Evolutionary conservation across 1,140 invertebrate genomes (phyloP).

Genomic region (Steinernema feltiae): DNA sequence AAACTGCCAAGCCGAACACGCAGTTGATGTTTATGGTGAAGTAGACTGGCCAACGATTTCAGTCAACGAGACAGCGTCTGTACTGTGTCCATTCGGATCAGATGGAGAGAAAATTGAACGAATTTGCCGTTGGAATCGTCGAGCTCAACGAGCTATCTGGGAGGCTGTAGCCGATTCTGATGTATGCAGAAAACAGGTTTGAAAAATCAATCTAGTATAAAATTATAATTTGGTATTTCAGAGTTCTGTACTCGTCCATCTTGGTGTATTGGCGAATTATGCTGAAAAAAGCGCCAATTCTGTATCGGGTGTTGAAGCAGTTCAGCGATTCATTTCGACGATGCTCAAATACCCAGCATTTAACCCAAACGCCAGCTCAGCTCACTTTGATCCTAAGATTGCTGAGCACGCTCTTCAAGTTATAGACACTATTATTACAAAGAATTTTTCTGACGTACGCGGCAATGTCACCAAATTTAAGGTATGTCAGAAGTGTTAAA

Average conservation of each 20-base stretch:
- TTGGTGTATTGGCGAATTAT: neutral
- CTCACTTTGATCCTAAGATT: conserved; percentile 13
- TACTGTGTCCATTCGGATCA: neutral
- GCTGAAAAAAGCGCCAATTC: conserved; percentile 11
- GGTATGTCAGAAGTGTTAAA: neutral
- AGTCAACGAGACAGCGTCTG: neutral
- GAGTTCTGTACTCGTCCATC: conserved; percentile 2
- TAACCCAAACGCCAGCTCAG: neutral
- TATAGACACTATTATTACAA: conserved; percentile 1
- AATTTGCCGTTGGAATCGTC: neutral
- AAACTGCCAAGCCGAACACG: neutral
- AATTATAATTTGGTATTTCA: neutral
- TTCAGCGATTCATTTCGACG: neutral
- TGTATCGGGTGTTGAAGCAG: neutral
- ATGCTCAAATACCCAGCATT: neutral
- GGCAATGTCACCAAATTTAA: conserved; percentile 4
- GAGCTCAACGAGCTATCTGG: neutral
- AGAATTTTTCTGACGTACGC: neutral
- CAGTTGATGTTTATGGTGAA: neutral
- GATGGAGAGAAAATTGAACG: neutral
- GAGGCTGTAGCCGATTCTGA: neutral
- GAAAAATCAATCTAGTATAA: neutral
- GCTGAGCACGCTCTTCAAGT: conserved; percentile 10
- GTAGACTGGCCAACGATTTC: neutral
- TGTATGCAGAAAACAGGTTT: neutral